Base-by-base conservation (phyloP, 2,797 vertebrate species). In the Cyclura pinguis region DNA sequence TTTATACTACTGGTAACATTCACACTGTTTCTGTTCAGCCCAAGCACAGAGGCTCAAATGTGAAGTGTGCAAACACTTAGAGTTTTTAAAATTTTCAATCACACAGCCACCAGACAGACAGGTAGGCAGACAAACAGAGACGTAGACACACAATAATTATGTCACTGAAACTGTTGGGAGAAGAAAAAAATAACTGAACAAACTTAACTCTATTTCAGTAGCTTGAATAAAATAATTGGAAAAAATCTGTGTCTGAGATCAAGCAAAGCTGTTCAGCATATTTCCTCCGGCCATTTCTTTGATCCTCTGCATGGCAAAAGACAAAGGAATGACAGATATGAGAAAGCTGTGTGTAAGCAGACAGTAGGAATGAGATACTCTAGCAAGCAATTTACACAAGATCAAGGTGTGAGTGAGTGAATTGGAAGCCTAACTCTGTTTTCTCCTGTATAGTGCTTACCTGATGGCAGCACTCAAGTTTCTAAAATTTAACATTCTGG, bases 161-260 rank as follows among this genome's bases (percentile, higher is more conserved):
- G 22, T 47, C 59, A 69, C 10, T 80, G 47, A 69, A 69, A 80
- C 62, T 69, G 62, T 14, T 35, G 72, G 81, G 84, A 80, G 76
- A 62, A 88, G 64, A 69, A 89, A 12, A 74, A 84, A 94, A 93
- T 86, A 94, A 83, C 86, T 18, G 35, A 80, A 88, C 80, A 89
- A 90, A 67, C 85, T 50, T 91, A 87, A 90, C 91, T 6, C 47
- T 93, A 93, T 88, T 94, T 90, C 57, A 93, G 69, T 35, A 73
- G 85, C 9, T 85, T 88, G 38, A 52, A 80, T 92, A 83, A 86
- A 94, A 76, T 94, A 93, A 92, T 91, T 93, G 87, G 74, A 87
- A 93, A 67, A 76, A 47, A 4, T 81, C 80, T 67, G 22, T 90
- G 10, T 0, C 0, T 90, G 78, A 81, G 73, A 94, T 92, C 69